These are phyloP conservation scores for Hydrozoanthus tunicans DNA, from an alignment of 64 coral and sea anemone genomes.

Conservation along the genomic window DNA sequence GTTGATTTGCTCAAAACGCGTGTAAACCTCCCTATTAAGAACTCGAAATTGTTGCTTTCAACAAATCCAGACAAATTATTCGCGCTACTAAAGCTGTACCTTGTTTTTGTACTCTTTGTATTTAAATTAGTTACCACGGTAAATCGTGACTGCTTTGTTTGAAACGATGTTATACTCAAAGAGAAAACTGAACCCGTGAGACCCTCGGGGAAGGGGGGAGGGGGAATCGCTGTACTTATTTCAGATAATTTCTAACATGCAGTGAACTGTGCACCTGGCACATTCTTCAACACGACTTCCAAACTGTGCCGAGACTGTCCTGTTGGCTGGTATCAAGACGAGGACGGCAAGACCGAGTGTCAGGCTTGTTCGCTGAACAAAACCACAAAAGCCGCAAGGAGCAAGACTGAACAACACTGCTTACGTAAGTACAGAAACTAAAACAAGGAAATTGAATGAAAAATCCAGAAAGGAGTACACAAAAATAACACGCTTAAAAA, in stretches of 20 bases:
- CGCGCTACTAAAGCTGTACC: too few relatives aligned
- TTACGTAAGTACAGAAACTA: constrained; percentile 54
- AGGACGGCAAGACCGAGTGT: constrained; percentile 74
- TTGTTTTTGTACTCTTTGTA: too few relatives aligned
- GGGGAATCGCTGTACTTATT: not conserved
- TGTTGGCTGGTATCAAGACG: constrained; percentile 74
- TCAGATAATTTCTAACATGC: not conserved
- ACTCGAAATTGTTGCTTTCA: too few relatives aligned
- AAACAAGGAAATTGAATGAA: not conserved
- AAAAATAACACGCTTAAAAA: not conserved
- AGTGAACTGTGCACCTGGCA: constrained; percentile 88
- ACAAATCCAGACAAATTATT: too few relatives aligned
- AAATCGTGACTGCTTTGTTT: too few relatives aligned
- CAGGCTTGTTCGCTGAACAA: constrained; percentile 67
- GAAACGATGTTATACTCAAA: too few relatives aligned
- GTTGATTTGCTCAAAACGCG: too few relatives aligned
- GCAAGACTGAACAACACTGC: constrained; percentile 61
- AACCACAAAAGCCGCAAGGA: constrained; percentile 59
- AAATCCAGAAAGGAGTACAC: not conserved
- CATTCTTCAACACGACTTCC: constrained; percentile 50
- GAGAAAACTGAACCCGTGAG: too few relatives aligned
- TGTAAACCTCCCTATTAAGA: too few relatives aligned
- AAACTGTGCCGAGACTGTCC: constrained; percentile 69
- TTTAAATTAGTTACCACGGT: too few relatives aligned
- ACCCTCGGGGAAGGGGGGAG: too few relatives aligned